Percentiles rank a stretch among this genome's conserved stretches.
These are phyloP conservation scores for Elgaria multicarinata DNA, from an alignment of 2,113 vertebrate genomes.

Conservation along the genomic window DNA sequence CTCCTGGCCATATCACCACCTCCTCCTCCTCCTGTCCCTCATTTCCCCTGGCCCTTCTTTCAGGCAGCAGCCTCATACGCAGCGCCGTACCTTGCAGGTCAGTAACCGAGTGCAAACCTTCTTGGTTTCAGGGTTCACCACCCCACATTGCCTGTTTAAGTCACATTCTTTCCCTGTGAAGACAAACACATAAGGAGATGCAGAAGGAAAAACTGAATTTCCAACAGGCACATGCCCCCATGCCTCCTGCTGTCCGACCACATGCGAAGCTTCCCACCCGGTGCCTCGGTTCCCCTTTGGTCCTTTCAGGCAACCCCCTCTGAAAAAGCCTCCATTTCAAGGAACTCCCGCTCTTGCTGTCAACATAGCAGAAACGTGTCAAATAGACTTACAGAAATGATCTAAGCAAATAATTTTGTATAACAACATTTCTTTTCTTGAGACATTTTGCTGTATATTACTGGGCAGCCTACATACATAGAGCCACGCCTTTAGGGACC, in stretches of 20 bases:
- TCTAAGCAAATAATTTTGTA: neutral
- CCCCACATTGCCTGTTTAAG: conserved; percentile 92
- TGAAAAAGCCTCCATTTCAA: neutral
- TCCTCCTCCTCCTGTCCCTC: neutral
- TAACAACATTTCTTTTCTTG: neutral
- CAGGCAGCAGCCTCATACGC: neutral
- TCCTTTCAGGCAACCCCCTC: neutral
- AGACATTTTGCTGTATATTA: neutral
- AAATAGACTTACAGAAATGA: neutral
- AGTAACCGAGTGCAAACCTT: conserved; percentile 93
- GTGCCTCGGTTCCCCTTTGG: neutral
- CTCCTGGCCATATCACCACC: neutral
- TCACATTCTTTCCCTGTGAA: conserved; percentile 90
- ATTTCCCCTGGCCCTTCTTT: neutral
- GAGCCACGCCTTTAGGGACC: neutral
- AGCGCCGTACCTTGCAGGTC: conserved; percentile 89
- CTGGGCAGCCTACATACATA: neutral
- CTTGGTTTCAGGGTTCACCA: conserved; percentile 91
- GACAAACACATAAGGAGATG: conserved; percentile 23
- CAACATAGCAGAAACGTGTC: neutral
- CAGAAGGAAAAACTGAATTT: conserved; percentile 9
- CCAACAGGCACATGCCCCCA: neutral
- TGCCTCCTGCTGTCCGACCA: neutral
- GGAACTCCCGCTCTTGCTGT: neutral
- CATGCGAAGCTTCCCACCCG: no score